Percentiles rank a stretch among this genome's conserved stretches.
Evolutionary conservation across 2,888 invertebrate species (phyloP).

Genomic region (Horisme vitalbata): DNA sequence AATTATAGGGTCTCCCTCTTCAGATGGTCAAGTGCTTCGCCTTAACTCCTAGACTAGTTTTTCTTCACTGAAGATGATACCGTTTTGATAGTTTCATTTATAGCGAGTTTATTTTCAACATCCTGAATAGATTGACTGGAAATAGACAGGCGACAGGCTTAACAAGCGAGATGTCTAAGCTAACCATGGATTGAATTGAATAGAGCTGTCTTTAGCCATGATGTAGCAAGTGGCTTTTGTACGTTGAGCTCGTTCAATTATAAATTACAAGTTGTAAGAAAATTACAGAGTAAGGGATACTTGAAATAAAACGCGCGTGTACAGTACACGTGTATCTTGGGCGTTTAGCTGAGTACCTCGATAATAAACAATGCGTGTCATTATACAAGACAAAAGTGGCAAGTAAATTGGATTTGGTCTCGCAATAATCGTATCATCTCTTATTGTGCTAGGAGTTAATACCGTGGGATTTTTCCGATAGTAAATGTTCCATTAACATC

Average conservation of each 20-base stretch:
- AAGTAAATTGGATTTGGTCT: constrained; percentile 43
- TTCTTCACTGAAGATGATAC: constrained; percentile 40
- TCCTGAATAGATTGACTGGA: constrained; percentile 24
- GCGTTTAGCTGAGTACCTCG: constrained; percentile 36
- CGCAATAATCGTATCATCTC: constrained; percentile 30
- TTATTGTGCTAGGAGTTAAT: constrained; percentile 40
- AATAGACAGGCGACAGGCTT: constrained; percentile 18
- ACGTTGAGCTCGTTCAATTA: constrained; percentile 20
- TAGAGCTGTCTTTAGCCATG: constrained; percentile 14
- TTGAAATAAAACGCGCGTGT: constrained; percentile 27
- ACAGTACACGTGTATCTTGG: constrained; percentile 40
- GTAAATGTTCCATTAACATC: constrained; percentile 12
- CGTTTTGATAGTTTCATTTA: constrained; percentile 37
- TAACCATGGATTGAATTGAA: constrained; percentile 16
- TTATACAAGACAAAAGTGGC: constrained; percentile 33
- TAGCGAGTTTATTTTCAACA: constrained; percentile 29
- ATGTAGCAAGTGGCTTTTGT: constrained; percentile 18
- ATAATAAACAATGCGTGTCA: constrained; percentile 47
- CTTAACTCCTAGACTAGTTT: constrained; percentile 52
- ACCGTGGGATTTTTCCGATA: constrained; percentile 42
- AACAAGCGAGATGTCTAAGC: constrained; percentile 19
- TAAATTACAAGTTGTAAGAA: constrained; percentile 27
- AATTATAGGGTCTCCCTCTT: constrained; percentile 67
- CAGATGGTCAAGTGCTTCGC: constrained; percentile 51
- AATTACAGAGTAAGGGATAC: constrained; percentile 24